Percentiles rank a stretch among this genome's conserved stretches.
phyloP scores from a whole-genome alignment of 2,797 vertebrate species.

The Amazona finschi region DNA sequence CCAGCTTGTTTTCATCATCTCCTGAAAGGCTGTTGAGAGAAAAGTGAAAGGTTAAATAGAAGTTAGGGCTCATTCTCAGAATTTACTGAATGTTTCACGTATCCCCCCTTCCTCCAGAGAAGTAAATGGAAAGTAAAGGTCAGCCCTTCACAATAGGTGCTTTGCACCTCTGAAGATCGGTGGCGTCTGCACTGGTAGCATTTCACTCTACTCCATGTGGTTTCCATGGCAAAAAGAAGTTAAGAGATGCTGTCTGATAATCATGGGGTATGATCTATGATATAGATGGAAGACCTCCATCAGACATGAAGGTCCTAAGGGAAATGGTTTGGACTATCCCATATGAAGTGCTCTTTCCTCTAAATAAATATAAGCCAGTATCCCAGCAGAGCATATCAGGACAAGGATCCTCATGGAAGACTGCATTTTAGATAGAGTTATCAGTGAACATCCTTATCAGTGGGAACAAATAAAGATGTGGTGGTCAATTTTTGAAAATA shows the following conservation, averaged over 20 bases:
- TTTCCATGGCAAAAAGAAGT: background rate
- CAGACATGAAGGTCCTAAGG: background rate
- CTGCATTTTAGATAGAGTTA: background rate
- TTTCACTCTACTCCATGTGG: background rate
- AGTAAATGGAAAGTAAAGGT: background rate
- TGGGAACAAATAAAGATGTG: background rate
- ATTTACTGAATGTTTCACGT: background rate
- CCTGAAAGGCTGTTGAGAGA: conserved; percentile 7
- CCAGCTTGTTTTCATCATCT: conserved; percentile 44
- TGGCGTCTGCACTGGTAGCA: background rate
- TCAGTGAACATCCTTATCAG: background rate
- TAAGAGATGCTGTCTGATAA: background rate
- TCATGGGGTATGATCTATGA: background rate
- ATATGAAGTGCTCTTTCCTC: background rate
- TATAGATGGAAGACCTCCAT: background rate
- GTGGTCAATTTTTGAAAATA: background rate
- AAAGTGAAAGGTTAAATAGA: conserved; percentile 26
- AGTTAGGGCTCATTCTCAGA: background rate
- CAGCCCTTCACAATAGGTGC: background rate
- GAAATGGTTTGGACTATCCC: background rate
- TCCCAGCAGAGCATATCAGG: background rate
- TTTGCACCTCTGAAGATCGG: background rate
- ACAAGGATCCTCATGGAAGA: background rate
- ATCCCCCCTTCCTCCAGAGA: background rate
- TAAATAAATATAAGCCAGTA: background rate